A percentile compares a stretch with the other conserved stretches of the same genome.
Evolutionary conservation across 2,888 invertebrate genomes (phyloP).

Genomic region (Leptopterna dolabrata): DNA sequence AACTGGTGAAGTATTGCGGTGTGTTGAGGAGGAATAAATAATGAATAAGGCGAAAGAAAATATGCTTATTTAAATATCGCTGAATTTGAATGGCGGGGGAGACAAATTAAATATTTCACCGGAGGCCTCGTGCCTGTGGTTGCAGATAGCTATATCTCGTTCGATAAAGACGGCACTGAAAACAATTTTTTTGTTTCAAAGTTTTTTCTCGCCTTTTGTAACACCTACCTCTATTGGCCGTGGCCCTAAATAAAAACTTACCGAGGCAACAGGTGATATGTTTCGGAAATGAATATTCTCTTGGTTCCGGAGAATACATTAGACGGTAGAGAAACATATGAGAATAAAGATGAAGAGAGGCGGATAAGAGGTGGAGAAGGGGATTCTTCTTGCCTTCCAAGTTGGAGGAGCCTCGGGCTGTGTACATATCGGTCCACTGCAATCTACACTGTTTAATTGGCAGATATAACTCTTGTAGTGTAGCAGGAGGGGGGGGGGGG

Average conservation of each 20-base stretch:
- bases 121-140: not conserved
- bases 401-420: constrained; percentile 36
- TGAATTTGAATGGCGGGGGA: constrained; percentile 15
- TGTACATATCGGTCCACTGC: constrained; percentile 54
- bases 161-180: not conserved
- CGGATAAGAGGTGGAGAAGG: constrained; percentile 28
- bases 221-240: not conserved
- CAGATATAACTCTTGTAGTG: constrained; percentile 53
- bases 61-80: not conserved
- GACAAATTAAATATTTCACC: constrained; percentile 33
- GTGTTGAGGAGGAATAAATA: not conserved
- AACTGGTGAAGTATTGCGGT: not conserved
- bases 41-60: constrained; percentile 6
- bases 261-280: constrained; percentile 47
- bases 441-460: constrained; percentile 55
- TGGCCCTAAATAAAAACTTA: constrained; percentile 29
- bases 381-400: not conserved
- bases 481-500: not conserved
- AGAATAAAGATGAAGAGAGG: constrained; percentile 43
- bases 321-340: constrained; percentile 33
- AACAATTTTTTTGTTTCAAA: not conserved
- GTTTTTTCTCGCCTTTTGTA: constrained; percentile 1
- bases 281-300: constrained; percentile 37
- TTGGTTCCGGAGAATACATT: constrained; percentile 19
- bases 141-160: not conserved